Base-by-base conservation (phyloP, 2,797 vertebrate species). In the Limosa lapponica region DNA sequence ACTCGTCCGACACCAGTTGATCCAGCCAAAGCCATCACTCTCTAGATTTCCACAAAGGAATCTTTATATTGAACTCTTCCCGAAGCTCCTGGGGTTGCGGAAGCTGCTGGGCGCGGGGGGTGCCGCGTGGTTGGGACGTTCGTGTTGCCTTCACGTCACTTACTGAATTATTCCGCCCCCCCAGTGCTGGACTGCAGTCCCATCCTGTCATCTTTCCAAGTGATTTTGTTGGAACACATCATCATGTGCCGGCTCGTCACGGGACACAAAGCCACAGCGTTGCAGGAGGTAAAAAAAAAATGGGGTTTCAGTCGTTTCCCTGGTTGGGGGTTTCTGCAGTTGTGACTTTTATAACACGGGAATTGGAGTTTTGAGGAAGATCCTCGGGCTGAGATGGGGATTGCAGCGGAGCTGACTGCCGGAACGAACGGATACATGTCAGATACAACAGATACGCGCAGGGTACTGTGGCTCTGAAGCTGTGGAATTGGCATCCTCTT, bases 161-260 rank as follows among this genome's bases (percentile, higher is more conserved):
- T 16, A 22, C 36, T 44, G 22, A n/a, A 7, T 34, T 22, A 3
- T 30, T 28, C 18, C 13, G 79, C 82, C 16, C 5, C 58, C 59
- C 4, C 58, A 99, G 99, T 99, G 99, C 97, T 99, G 94, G 99
- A 99, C 98, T 99, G 99, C 98, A 99, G 99, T 96, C 99, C 99
- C 16, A 99, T 99, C 95, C 98, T 99, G 67, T 99, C 99, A 8
- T 99, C 99, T 44, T 99, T 99, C 98, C 99, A 99, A 98, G 99
- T 99, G 72, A 99, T 99, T 97, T 94, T 99, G 75, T 97, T 99
- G 97, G 99, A 99, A 80, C 99, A 99, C 98, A 99, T 99, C 95
- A 99, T 99, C 97, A 99, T 99, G 99, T 99, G 99, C 96, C 98
- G 99, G 71, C 99, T 99, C 2, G 99, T 99, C 87, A 99, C 99